phyloP scores from a whole-genome alignment of 92 coral and sea anemone species.

The Phenganax marumi region DNA sequence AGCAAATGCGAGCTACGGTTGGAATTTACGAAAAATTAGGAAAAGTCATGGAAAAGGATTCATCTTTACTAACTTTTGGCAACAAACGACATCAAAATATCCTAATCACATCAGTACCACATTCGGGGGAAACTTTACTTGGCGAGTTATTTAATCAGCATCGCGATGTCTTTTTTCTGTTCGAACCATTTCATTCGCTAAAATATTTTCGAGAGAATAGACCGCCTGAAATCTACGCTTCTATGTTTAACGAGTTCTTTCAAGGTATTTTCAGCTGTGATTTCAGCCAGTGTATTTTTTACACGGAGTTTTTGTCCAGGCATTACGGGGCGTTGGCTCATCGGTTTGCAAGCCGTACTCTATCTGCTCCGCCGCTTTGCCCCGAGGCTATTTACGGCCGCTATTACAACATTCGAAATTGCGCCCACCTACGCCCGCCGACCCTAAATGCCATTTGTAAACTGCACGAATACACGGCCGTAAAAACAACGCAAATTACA shows the following conservation, averaged over 20 bases:
- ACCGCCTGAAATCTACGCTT: slow-evolving; percentile 78
- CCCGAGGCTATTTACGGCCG: slow-evolving; percentile 59
- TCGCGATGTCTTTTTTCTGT: slow-evolving; percentile 71
- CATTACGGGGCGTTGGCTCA: slow-evolving; percentile 82
- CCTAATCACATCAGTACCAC: slow-evolving; percentile 64
- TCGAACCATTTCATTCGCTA: slow-evolving; percentile 75
- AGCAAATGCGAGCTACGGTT: slow-evolving; percentile 2
- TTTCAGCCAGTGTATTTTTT: slow-evolving; percentile 68
- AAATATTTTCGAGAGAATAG: slow-evolving; percentile 79
- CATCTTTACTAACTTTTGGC: slow-evolving; percentile 75
- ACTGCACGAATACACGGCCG: slow-evolving; percentile 77
- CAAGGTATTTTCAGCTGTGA: slow-evolving; percentile 82
- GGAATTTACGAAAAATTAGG: slow-evolving; percentile 64
- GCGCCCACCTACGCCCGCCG: slow-evolving; percentile 80
- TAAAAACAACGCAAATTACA: slow-evolving; percentile 69
- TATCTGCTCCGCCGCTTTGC: slow-evolving; percentile 89
- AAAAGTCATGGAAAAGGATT: slow-evolving; percentile 73
- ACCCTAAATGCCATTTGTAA: slow-evolving; percentile 79
- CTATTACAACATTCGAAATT: slow-evolving; percentile 68
- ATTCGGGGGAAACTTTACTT: slow-evolving; percentile 79
- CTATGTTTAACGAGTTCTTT: slow-evolving; percentile 76
- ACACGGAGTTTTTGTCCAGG: slow-evolving; percentile 74
- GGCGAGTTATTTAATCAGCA: slow-evolving; percentile 92
- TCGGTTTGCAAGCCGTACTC: slow-evolving; percentile 77
- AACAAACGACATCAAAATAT: slow-evolving; percentile 81